phyloP scores from a whole-genome alignment of 2,797 vertebrate species.

The Centropyge bicolor region DNA sequence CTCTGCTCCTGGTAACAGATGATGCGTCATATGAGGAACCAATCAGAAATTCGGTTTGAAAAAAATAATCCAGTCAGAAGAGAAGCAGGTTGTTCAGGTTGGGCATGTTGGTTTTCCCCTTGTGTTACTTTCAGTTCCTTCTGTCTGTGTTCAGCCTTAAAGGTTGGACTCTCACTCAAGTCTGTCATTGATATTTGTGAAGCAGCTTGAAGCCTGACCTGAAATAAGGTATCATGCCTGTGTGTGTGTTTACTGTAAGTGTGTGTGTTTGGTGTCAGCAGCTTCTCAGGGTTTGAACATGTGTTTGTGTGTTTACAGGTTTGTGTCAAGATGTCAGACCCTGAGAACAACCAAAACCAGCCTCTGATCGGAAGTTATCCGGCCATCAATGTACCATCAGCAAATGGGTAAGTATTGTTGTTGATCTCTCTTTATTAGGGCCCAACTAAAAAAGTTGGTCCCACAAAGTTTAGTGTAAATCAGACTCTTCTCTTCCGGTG shows the following conservation, averaged over 20 bases:
- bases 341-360: slow-evolving; percentile 43
- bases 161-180: not conserved
- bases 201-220: not conserved
- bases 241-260: not conserved
- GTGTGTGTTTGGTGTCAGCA: not conserved
- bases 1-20: slow-evolving; percentile 67
- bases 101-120: not conserved
- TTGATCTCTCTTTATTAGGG: not conserved
- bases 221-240: slow-evolving; percentile 42
- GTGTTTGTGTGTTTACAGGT: slow-evolving; percentile 48
- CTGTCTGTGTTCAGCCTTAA: slow-evolving; percentile 3
- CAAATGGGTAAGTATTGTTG: slow-evolving; percentile 59
- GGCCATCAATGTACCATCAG: slow-evolving; percentile 4
- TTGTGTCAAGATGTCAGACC: slow-evolving; percentile 70
- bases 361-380: slow-evolving; percentile 59
- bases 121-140: slow-evolving; percentile 58
- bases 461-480: not conserved
- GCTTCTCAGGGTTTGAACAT: not conserved
- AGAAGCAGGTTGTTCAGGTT: not conserved
- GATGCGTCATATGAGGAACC: slow-evolving; percentile 61
- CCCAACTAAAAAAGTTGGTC: not conserved
- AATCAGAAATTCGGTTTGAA: slow-evolving; percentile 64
- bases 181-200: slow-evolving; percentile 22
- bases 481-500: too few relatives aligned
- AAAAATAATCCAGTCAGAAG: not conserved